These are phyloP conservation scores for Thera britannica DNA, from an alignment of 2,888 invertebrate species.

Conservation along the genomic window DNA sequence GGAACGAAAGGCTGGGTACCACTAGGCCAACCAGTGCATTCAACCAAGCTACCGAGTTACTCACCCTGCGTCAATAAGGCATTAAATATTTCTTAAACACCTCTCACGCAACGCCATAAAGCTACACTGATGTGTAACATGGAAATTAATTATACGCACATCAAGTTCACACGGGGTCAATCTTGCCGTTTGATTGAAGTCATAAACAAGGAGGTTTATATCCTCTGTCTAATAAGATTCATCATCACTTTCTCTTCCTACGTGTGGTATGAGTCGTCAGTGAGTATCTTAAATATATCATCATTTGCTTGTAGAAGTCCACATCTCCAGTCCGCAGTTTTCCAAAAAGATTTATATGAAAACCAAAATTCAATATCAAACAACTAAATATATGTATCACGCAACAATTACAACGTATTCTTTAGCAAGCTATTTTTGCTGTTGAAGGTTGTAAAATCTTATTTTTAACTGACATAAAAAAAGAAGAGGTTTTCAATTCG, in stretches of 20 bases:
- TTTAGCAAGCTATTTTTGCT: too few relatives aligned
- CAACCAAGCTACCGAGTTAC: constrained; percentile 1
- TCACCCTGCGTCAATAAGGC: constrained; percentile 21
- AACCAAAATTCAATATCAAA: too few relatives aligned
- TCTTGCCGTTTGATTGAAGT: constrained; percentile 24
- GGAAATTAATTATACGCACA: constrained; percentile 43
- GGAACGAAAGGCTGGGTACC: too few relatives aligned
- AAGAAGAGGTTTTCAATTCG: too few relatives aligned
- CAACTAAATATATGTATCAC: too few relatives aligned
- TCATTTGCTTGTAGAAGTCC: too few relatives aligned
- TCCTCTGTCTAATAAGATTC: constrained; percentile 6
- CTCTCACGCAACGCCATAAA: constrained; percentile 48
- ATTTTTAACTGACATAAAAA: too few relatives aligned
- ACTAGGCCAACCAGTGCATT: too few relatives aligned
- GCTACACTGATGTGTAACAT: constrained; percentile 47
- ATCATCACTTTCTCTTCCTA: constrained; percentile 9
- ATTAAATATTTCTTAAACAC: constrained; percentile 47
- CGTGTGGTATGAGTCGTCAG: background rate
- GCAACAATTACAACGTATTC: too few relatives aligned
- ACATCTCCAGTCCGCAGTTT: too few relatives aligned
- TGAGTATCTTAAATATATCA: background rate
- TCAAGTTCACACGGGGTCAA: constrained; percentile 47
- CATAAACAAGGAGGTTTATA: constrained; percentile 11
- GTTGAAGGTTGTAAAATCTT: too few relatives aligned
- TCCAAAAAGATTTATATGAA: too few relatives aligned